These are phyloP conservation scores for Calvadosia cruxmelitensis DNA, from an alignment of 30 jellyfish, hydroid and myxozoan species.

Conservation along the genomic window DNA sequence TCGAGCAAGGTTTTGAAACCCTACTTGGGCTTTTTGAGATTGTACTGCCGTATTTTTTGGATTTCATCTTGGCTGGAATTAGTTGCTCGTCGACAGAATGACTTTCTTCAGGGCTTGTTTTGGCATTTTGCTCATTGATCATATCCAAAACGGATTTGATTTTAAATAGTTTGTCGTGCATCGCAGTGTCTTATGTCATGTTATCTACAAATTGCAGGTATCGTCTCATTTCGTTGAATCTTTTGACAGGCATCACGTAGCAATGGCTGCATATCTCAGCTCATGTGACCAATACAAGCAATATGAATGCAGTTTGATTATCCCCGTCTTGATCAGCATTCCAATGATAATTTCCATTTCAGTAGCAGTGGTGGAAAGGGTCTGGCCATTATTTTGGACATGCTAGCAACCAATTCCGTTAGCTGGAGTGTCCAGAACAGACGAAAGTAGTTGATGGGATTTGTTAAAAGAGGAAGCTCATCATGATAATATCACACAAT, in stretches of 20 bases:
- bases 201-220: constrained; percentile 22
- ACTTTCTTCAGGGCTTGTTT: constrained; percentile 20
- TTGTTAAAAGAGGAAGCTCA: no score
- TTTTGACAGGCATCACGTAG: constrained; percentile 16
- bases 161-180: constrained; percentile 29
- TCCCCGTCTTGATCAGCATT: constrained; percentile 36
- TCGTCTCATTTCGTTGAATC: constrained; percentile 25
- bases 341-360: constrained; percentile 18
- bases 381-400: no score
- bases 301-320: constrained; percentile 31
- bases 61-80: no score
- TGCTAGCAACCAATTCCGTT: no score
- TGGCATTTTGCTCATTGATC: constrained; percentile 14
- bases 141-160: constrained; percentile 17
- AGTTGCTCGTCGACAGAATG: constrained; percentile 18
- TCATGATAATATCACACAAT: no score
- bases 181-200: constrained; percentile 6
- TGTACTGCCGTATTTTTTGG: no score
- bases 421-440: no score
- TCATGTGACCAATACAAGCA: constrained; percentile 29
- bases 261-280: constrained; percentile 24
- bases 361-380: no score
- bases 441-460: no score
- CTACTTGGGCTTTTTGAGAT: no score
- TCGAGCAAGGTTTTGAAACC: no score